These are phyloP conservation scores for Pseudomyrmex cubaensis DNA, from an alignment of 1,140 invertebrate genomes.

Conservation along the genomic window DNA sequence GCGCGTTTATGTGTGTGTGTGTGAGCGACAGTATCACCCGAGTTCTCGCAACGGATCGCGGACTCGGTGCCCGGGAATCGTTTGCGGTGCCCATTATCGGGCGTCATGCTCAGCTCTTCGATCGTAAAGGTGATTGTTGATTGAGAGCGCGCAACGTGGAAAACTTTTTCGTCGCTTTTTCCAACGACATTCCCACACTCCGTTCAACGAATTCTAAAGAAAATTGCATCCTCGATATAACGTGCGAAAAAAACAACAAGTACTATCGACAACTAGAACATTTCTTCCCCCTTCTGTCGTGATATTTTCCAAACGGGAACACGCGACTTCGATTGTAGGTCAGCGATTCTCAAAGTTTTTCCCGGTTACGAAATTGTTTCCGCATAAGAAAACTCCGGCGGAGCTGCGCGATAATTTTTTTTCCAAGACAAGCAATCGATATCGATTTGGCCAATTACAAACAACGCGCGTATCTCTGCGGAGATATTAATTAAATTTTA, in stretches of 20 bases:
- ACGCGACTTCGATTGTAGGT: not conserved
- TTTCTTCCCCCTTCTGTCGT: slow-evolving; percentile 24
- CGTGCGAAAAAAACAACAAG: slow-evolving; percentile 18
- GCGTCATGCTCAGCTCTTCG: slow-evolving; percentile 70
- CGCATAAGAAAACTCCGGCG: too few species aligned
- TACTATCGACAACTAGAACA: slow-evolving; percentile 10
- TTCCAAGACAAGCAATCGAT: too few species aligned
- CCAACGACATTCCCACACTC: not conserved
- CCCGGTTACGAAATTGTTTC: not conserved
- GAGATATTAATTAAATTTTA: too few species aligned
- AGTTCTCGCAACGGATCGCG: slow-evolving; percentile 78
- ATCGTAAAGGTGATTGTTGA: slow-evolving; percentile 72
- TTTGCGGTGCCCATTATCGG: slow-evolving; percentile 76
- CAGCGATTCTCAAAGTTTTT: slow-evolving; percentile 30
- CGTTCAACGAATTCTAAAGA: slow-evolving; percentile 8
- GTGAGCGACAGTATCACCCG: slow-evolving; percentile 70
- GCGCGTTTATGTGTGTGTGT: slow-evolving; percentile 22
- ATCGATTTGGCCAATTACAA: too few species aligned
- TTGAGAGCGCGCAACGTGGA: slow-evolving; percentile 42
- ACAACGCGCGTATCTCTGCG: too few species aligned
- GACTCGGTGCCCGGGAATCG: slow-evolving; percentile 70
- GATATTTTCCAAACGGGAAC: not conserved
- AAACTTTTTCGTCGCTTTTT: slow-evolving; percentile 31
- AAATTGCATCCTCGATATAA: not conserved
- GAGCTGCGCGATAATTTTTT: not conserved